phyloP scores from a whole-genome alignment of 2,797 vertebrate genomes.

The Phalloptychus januarius region DNA sequence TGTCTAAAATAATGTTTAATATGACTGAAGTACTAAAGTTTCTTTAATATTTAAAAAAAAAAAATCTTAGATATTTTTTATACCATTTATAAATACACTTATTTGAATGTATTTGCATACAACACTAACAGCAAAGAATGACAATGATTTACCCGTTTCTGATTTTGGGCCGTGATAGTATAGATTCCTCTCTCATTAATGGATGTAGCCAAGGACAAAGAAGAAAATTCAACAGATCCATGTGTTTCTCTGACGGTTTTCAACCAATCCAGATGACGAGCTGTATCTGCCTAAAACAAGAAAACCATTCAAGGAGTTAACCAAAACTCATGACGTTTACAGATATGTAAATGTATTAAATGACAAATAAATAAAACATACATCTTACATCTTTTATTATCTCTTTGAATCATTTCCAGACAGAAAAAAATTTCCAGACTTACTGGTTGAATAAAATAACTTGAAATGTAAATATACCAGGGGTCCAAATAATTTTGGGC shows the following conservation, averaged over 20 bases:
- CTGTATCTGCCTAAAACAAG: constrained; percentile 38
- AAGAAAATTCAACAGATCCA: constrained; percentile 87
- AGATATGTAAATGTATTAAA: too few relatives aligned
- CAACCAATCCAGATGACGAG: constrained; percentile 81
- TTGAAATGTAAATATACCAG: neutral
- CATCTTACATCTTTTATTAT: too few relatives aligned
- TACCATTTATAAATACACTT: neutral
- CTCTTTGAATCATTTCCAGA: neutral
- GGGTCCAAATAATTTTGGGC: too few relatives aligned
- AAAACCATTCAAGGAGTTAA: constrained; percentile 30
- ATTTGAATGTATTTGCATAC: neutral
- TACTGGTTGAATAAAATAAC: neutral
- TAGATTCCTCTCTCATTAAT: constrained; percentile 86
- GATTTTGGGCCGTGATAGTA: constrained; percentile 54
- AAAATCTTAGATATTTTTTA: neutral
- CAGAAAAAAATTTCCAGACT: neutral
- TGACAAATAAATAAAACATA: too few relatives aligned
- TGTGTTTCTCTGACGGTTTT: constrained; percentile 87
- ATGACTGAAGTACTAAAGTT: neutral
- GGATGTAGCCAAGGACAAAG: constrained; percentile 82
- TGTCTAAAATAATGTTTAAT: neutral
- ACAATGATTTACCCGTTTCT: constrained; percentile 47
- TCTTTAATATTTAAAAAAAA: neutral
- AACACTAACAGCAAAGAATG: neutral
- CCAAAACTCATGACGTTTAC: too few relatives aligned